Percentiles rank a stretch among this genome's conserved stretches.
phyloP scores from a whole-genome alignment of 2,113 vertebrate genomes.

The rabbit (Oryctolagus cuniculus) region mOryCun1.1 NC_091437.1:99291501-99292000 shows the following conservation, averaged over 20 bases:
- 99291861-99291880: neutral
- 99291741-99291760: neutral
- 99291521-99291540: too few relatives aligned
- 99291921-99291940: neutral
- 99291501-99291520: too few relatives aligned
- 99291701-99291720: neutral
- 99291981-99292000: neutral
- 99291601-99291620: neutral
- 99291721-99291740: neutral
- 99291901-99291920: neutral
- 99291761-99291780: neutral
- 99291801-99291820: neutral
- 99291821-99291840: neutral
- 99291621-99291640: conserved; percentile 31
- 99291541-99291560: too few relatives aligned
- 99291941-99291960: neutral
- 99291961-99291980: neutral
- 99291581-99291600: neutral
- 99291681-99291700: conserved; percentile 10
- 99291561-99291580: neutral
- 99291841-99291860: neutral
- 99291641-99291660: neutral
- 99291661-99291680: neutral
- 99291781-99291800: neutral
- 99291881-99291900: neutral